Percentiles rank a stretch among this genome's conserved stretches.
phyloP scores from a whole-genome alignment of 2,113 vertebrate species.

The Ochotona curzoniae region DNA sequence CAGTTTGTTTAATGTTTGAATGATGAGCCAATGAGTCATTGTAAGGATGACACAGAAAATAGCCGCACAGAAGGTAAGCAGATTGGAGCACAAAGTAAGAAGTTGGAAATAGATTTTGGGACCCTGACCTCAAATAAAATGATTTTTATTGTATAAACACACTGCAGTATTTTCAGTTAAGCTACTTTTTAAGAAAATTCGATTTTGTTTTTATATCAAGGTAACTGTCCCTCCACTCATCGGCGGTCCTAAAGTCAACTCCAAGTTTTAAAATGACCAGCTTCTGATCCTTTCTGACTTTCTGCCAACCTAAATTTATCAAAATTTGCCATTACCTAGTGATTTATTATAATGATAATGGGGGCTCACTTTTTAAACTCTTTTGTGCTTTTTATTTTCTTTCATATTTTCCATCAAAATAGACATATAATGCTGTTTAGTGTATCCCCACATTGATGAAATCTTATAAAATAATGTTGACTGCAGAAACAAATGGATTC shows the following conservation, averaged over 20 bases:
- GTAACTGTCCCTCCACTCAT: neutral
- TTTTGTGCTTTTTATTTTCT: neutral
- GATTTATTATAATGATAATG: neutral
- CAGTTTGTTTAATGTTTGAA: slow-evolving; percentile 44
- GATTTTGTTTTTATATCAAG: slow-evolving; percentile 30
- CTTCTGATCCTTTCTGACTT: neutral
- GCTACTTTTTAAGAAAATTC: slow-evolving; percentile 29
- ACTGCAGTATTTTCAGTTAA: slow-evolving; percentile 7
- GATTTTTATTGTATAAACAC: neutral
- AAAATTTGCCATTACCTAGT: slow-evolving; percentile 47
- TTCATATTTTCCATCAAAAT: neutral
- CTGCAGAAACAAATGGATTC: slow-evolving; percentile 13
- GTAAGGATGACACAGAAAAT: slow-evolving; percentile 44
- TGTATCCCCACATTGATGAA: neutral
- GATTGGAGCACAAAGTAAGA: slow-evolving; percentile 45
- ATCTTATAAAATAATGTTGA: slow-evolving; percentile 49
- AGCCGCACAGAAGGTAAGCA: slow-evolving; percentile 25
- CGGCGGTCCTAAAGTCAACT: neutral
- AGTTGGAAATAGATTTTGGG: slow-evolving; percentile 59
- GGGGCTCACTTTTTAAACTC: neutral
- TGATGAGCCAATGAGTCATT: slow-evolving; percentile 43
- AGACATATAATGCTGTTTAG: slow-evolving; percentile 7
- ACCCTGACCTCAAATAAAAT: slow-evolving; percentile 47
- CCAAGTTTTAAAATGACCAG: slow-evolving; percentile 28
- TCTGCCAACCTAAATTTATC: slow-evolving; percentile 11